Base-by-base conservation (phyloP, 2,888 invertebrate species). In the Rhagonycha lutea region DNA sequence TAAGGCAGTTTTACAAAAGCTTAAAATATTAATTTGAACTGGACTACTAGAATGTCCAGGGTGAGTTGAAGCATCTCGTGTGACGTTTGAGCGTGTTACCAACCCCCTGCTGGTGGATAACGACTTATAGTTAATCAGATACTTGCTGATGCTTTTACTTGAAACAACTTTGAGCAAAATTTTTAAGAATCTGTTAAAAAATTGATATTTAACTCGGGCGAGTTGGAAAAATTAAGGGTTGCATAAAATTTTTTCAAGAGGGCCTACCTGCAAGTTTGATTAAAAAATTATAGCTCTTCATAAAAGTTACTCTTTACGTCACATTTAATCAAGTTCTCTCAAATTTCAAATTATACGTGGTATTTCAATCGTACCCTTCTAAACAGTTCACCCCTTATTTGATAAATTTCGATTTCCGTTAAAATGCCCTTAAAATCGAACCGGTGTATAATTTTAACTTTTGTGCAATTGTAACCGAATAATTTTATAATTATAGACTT, bases 91-190 rank as follows among this genome's bases (percentile, higher is more conserved):
- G 80, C 82, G 83, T 80, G 84, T 85, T 83, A 83, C 83, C 80
- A 82, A 83, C 85, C 85, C 85, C 86, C 86, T 81, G 84, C 84
- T 78, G 84, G 71, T 80, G 79, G 81, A 83, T 84, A 85, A 85
- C 86, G 84, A 86, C 85, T 84, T 83, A 84, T 82, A 83, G 83
- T 85, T 86, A 86, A 86, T 86, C 85, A 85, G 85, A 83, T 83
- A 70, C 72, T 73, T 29, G 63, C 68, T 74, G 61, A 77, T 77
- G 47, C 47, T 47, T 47, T 71, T 76, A 70, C 63, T 67, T 70
- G 63, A 68, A 70, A 73, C 69, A 70, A 73, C 69, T 76, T 72
- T 75, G 72, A 72, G 61, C 75, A 72, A 69, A 75, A 75, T 69
- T 72, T 72, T n/a, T 60, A 72, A 68, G 29, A 26, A 24, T 26